Base-by-base conservation (phyloP, 2,113 vertebrate species). In the Lophura nycthemera region DNA sequence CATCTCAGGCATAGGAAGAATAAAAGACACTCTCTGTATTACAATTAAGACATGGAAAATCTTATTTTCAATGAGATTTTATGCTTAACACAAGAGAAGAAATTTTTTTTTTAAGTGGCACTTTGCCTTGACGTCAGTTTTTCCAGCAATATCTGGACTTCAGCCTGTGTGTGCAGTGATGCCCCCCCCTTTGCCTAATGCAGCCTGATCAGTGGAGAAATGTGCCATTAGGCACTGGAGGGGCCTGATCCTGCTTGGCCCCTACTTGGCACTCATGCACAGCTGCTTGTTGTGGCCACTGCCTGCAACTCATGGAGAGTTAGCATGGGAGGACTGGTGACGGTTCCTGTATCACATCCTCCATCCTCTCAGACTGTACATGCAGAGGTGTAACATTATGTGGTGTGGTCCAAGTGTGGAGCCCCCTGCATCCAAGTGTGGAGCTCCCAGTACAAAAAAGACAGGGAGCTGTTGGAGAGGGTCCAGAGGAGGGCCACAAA, bases 1-100 rank as follows among this genome's bases (percentile, higher is more conserved):
- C 97, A 97, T 97, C 96, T 97, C 94, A 97, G 97, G 97, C 97
- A 97, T 92, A 95, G 95, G 96, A 97, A 95, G 95, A 97, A 97
- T 93, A 97, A 97, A 98, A 97, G 97, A 97, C 74, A 95, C 66
- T 97, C 96, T 97, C 64, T 57, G 86, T 97, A 96, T 95, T 97
- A 96, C 95, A 97, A 97, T 97, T 98, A 98, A 98, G 97, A 98
- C 93, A 95, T 80, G 91, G 90, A 97, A 96, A 96, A 97, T 96
- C 93, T 92, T 97, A 96, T 95, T 98, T 98, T 96, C 83, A 80
- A 91, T 16, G 71, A 88, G 86, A 94, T 97, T 98, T 97, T 95
- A 96, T 67, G 94, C 95, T 85, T 96, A 92, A 85, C 24, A 52
- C 75, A 86, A 78, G 42, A 84, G 30, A 89, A 76, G n/a, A 83